Evolutionary conservation across 2,113 vertebrate species (phyloP), one percentile per base, ranked within the genome.

Genomic region (Lycocorax pyrrhopterus): DNA sequence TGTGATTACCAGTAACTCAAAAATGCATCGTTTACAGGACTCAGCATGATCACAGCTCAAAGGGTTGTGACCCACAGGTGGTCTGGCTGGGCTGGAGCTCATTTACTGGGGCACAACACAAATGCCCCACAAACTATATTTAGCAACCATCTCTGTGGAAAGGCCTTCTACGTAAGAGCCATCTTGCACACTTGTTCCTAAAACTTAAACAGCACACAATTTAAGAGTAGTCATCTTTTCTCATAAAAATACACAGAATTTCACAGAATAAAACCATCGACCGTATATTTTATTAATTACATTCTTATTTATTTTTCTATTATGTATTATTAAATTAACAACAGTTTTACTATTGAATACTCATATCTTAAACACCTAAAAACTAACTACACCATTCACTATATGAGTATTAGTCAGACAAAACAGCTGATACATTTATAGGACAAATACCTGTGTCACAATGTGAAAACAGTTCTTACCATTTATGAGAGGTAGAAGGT

Each of bases 391-490:
- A n/a, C 16, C 37, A 43, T 81, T 74, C 2, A 1, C 16, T 26
- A 33, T 23, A 19, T 43, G 20, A 60, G 37, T 66, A 16, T 22
- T 15, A 84, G 47, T 41, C 32, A 84, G 56, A 62, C 13, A 75
- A 89, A 94, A 63, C 52, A 85, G 39, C 30, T 67, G 43, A 82
- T 29, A 66, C 2, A 18, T 71, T 62, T 82, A 52, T 9, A 79
- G 35, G 23, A 85, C 33, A 72, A 90, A 80, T 33, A 79, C 20
- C 75, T 43, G 16, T 41, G 27, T 41, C 30, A 69, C 19, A 33
- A 44, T 8, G 15, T 41, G 26, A 73, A 83, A 90, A 76, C 15
- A 43, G 32, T 41, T 69, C 92, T 74, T 91, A 98, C 96, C 96
- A 20, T 98, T 98, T 93, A 74, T 41, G 33, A 91, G 16, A 60